Evolutionary conservation across 2,888 invertebrate genomes (phyloP).

Genomic region (Zele albiditarsus): DNA sequence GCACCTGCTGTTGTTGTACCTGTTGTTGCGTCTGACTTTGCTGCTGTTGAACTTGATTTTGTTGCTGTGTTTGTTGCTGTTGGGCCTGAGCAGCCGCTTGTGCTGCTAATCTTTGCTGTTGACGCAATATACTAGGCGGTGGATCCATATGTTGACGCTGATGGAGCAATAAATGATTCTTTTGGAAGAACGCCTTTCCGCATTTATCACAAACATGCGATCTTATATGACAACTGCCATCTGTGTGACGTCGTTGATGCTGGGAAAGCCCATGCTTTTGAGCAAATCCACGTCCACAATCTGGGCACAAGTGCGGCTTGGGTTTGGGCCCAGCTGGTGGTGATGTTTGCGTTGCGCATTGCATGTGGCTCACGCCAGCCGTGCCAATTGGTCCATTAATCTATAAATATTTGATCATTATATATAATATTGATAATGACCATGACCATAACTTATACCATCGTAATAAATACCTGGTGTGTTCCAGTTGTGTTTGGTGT

Average conservation of each 20-base stretch:
- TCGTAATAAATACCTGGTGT: constrained; percentile 64
- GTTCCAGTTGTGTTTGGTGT: constrained; percentile 68
- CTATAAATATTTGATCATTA: constrained; percentile 55
- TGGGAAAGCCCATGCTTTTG: constrained; percentile 88
- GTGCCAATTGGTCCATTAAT: constrained; percentile 70
- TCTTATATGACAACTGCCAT: constrained; percentile 85
- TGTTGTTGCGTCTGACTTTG: constrained; percentile 65
- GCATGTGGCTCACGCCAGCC: constrained; percentile 70
- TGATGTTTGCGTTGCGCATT: constrained; percentile 71
- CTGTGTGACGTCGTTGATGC: constrained; percentile 86
- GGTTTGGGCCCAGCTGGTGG: constrained; percentile 75
- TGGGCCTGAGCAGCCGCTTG: constrained; percentile 70
- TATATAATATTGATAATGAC: neutral
- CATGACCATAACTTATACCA: neutral
- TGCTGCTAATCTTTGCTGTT: constrained; percentile 70
- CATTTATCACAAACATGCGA: constrained; percentile 87
- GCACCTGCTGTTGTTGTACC: constrained; percentile 59
- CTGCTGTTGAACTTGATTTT: constrained; percentile 57
- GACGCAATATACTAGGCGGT: constrained; percentile 74
- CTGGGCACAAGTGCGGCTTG: constrained; percentile 85
- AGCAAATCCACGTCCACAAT: constrained; percentile 87
- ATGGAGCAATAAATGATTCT: constrained; percentile 87
- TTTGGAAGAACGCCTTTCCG: constrained; percentile 90
- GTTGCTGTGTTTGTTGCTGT: constrained; percentile 58
- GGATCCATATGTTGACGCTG: constrained; percentile 86